Conservation (phyloP, 2,888 invertebrate species). For the Drosophila antonietae region DNA sequence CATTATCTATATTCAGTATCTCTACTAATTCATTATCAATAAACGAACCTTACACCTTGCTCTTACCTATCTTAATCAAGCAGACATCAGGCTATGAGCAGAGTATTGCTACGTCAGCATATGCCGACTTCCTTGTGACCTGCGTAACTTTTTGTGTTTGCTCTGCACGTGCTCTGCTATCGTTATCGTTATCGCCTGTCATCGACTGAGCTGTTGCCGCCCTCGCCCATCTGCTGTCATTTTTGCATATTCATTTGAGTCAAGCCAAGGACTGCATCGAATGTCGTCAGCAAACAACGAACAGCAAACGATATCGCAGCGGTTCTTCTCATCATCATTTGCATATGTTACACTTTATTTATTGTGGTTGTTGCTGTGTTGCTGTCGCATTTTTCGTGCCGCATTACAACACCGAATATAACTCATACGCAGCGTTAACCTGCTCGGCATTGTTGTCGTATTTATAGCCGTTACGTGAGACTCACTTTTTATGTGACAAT, state of each 20-base stretch:
- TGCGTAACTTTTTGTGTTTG: neutral
- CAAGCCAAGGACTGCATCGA: slow-evolving; percentile 55
- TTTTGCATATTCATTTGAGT: slow-evolving; percentile 67
- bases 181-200: slow-evolving; percentile 56
- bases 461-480: slow-evolving; percentile 80
- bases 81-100: neutral
- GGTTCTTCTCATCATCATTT: slow-evolving; percentile 78
- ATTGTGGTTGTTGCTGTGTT: slow-evolving; percentile 49
- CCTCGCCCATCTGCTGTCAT: slow-evolving; percentile 14
- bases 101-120: neutral
- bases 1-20: neutral
- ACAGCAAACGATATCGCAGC: slow-evolving; percentile 44
- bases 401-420: slow-evolving; percentile 75
- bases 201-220: slow-evolving; percentile 18
- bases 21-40: neutral
- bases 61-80: neutral
- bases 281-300: slow-evolving; percentile 19
- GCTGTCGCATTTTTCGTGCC: slow-evolving; percentile 46
- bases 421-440: slow-evolving; percentile 77
- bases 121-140: slow-evolving; percentile 2
- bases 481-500: slow-evolving; percentile 79
- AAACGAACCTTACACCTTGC: neutral
- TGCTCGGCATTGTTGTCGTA: slow-evolving; percentile 57
- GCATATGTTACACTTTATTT: slow-evolving; percentile 79
- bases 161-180: slow-evolving; percentile 27